Evolutionary conservation across 2,797 vertebrate genomes (phyloP), one percentile per base, ranked within the genome.

Genomic region (Hapalemur alaotrensis): DNA sequence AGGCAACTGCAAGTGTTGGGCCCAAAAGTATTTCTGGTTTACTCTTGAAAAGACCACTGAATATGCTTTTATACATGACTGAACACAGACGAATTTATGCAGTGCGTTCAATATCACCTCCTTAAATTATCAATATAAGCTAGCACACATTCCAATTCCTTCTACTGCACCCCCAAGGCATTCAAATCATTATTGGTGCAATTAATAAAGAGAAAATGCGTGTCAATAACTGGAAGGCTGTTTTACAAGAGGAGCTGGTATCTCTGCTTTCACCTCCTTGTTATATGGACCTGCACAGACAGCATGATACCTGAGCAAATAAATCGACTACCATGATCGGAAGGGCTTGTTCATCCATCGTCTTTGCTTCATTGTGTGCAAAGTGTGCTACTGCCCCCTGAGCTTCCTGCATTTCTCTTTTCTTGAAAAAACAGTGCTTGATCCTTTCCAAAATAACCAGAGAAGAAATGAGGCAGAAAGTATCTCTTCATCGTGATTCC

Each of bases 221-320:
- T 41, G 95, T 82, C 69, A 96, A 41, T 96, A 96, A 97, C 95
- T 11, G 6, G 96, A 98, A 98, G 98, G 97, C 93, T 93, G 95
- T 86, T 98, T 97, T 93, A 96, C 93, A 87, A 97, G 98, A 98
- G 97, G 97, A 95, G 97, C 97, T 96, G 98, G 92, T 97, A 97
- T 98, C 97, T 98, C 97, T 98, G 97, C 97, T 98, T 95, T 97
- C 95, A 97, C 83, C 94, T 97, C 96, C 65, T 95, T 91, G 97
- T 95, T 95, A 95, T 96, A 96, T 97, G 97, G 97, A 98, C 97
- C 97, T 98, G 96, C 94, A 96, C 92, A 94, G 96, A 98, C 97
- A 97, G 96, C 97, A 96, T 96, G 98, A 98, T 98, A 98, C 98
- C 99, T 99, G 99, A 99, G 99, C 98, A 98, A 99, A 98, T 96